Evolutionary conservation across 92 coral and sea anemone genomes (phyloP).

Genomic region (Parazoanthus swiftii): DNA sequence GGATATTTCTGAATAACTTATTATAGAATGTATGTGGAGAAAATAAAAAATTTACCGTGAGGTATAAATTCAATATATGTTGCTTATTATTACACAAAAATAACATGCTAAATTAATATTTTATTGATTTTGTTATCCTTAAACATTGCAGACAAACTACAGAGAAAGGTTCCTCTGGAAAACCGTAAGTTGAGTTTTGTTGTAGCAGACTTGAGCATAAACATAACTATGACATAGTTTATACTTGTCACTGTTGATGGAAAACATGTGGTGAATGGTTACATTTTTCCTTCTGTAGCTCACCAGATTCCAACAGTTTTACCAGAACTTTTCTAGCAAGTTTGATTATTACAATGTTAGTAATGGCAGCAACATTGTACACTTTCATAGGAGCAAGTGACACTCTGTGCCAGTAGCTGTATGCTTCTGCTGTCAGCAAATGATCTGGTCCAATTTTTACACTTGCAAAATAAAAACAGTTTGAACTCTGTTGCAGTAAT

Average conservation of each 20-base stretch:
- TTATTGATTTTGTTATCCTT: neutral
- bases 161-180: slow-evolving; percentile 91
- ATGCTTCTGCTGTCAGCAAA: slow-evolving; percentile 30
- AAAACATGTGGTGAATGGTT: too few relatives aligned
- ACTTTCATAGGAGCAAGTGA: slow-evolving; percentile 61
- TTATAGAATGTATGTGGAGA: too few relatives aligned
- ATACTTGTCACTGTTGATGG: neutral
- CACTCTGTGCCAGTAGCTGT: slow-evolving; percentile 94
- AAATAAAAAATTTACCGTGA: too few relatives aligned
- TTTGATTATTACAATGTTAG: too few relatives aligned
- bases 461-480: slow-evolving; percentile 86
- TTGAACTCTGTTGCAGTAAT: slow-evolving; percentile 37
- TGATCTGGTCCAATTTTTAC: slow-evolving; percentile 97
- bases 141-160: slow-evolving; percentile 62
- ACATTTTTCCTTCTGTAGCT: neutral
- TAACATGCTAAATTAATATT: too few relatives aligned
- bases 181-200: slow-evolving; percentile 65
- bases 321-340: too few relatives aligned
- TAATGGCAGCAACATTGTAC: neutral
- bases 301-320: too few relatives aligned
- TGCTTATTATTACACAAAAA: neutral
- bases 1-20: neutral
- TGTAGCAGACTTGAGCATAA: too few relatives aligned
- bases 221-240: too few relatives aligned
- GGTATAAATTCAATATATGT: too few relatives aligned